These are phyloP conservation scores for Leptinotarsa lineolata DNA, from an alignment of 1,140 invertebrate species.

Conservation along the genomic window DNA sequence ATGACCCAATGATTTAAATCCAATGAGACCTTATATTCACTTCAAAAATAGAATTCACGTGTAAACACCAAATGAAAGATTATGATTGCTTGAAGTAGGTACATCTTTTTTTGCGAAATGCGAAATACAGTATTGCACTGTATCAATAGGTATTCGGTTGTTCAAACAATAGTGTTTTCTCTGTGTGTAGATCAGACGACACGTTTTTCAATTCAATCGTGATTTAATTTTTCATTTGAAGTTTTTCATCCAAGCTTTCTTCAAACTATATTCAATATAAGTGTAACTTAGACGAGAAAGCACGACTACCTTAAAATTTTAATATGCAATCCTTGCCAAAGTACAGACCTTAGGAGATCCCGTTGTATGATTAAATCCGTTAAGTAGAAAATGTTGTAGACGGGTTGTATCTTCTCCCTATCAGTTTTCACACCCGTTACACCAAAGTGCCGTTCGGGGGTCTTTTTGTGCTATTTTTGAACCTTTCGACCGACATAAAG, in stretches of 20 bases:
- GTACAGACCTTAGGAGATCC: background rate
- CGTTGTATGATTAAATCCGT: background rate
- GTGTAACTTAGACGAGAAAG: background rate
- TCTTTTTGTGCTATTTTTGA: background rate
- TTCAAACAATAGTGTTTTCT: too few relatives aligned
- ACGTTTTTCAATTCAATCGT: too few relatives aligned
- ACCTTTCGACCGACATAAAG: background rate
- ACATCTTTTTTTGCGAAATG: too few relatives aligned
- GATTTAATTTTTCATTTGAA: too few relatives aligned
- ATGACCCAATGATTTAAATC: too few relatives aligned
- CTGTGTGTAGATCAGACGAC: too few relatives aligned
- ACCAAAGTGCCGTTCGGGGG: conserved; percentile 1
- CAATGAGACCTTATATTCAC: too few relatives aligned
- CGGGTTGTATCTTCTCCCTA: background rate
- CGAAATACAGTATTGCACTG: too few relatives aligned
- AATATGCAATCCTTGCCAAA: background rate
- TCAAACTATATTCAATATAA: background rate
- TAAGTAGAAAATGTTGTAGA: conserved; percentile 8
- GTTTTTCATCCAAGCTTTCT: background rate
- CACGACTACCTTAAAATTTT: background rate
- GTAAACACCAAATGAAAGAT: too few relatives aligned
- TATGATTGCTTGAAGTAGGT: too few relatives aligned
- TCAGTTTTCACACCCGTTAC: background rate
- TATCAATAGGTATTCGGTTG: too few relatives aligned
- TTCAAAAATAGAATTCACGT: too few relatives aligned